Conservation (phyloP, 2,113 vertebrate genomes). For the Tragelaphus imberbis region DNA sequence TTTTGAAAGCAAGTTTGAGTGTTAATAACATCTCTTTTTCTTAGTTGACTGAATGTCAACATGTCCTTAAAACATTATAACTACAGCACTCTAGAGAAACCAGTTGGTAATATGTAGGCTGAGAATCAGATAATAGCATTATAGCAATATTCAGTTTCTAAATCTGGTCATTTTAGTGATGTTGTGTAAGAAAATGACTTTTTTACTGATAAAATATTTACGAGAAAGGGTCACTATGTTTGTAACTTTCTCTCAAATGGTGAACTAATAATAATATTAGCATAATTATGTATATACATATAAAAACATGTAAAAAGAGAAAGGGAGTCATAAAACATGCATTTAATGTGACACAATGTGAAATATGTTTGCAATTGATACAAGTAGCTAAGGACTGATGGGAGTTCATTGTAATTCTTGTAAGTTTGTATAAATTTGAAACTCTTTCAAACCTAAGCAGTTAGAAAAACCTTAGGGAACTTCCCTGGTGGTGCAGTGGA, state of each 20-base stretch:
- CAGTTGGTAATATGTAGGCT: background rate
- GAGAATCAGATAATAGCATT: background rate
- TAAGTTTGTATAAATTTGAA: background rate
- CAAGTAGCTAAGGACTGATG: background rate
- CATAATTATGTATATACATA: background rate
- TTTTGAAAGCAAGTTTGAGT: constrained; percentile 77
- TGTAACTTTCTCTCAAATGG: background rate
- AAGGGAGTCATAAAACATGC: background rate
- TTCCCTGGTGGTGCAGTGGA: background rate
- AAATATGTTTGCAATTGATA: background rate
- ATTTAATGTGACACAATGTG: background rate
- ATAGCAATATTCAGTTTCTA: background rate
- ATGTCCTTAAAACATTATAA: constrained; percentile 54
- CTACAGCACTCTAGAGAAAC: constrained; percentile 24
- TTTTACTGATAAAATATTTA: background rate
- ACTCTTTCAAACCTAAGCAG: background rate
- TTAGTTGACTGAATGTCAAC: constrained; percentile 55
- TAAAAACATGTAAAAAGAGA: background rate
- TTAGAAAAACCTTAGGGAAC: background rate
- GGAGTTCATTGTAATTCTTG: background rate
- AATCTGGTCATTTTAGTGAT: background rate
- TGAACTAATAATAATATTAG: background rate
- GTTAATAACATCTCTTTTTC: constrained; percentile 61
- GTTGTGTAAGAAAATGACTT: background rate
- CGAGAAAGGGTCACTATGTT: background rate